phyloP scores from a whole-genome alignment of 1,140 invertebrate genomes.

The Ridgeia piscesae region DNA sequence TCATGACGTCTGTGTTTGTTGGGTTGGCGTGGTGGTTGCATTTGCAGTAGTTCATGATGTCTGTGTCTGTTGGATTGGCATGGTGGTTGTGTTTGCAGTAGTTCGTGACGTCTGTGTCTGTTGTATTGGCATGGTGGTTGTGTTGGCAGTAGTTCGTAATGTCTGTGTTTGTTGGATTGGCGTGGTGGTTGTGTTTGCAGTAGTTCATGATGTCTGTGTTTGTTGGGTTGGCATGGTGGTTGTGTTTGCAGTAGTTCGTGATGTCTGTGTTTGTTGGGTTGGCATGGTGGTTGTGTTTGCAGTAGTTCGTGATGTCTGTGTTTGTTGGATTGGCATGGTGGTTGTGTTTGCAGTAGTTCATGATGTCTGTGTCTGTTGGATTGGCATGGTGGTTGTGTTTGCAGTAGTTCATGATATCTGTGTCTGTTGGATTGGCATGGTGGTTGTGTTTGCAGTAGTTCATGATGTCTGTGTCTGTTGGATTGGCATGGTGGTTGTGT shows the following conservation, averaged over 20 bases:
- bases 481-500: not conserved
- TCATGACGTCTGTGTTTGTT: not conserved
- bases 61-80: not conserved
- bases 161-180: not conserved
- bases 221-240: not conserved
- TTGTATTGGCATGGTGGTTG: not conserved
- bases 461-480: not conserved
- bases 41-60: constrained; percentile 46
- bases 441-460: constrained; percentile 46
- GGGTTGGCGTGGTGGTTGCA: not conserved
- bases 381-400: constrained; percentile 2
- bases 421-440: not conserved
- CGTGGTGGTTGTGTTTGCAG: constrained; percentile 34
- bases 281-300: constrained; percentile 9
- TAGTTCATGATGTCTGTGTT: constrained; percentile 38
- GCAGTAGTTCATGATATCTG: constrained; percentile 46
- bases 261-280: not conserved
- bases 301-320: constrained; percentile 45
- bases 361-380: not conserved
- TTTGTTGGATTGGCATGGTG: not conserved
- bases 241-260: constrained; percentile 46
- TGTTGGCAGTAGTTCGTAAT: constrained; percentile 46
- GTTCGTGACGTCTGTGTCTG: not conserved
- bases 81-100: constrained; percentile 46
- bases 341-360: constrained; percentile 46